Percentiles rank a stretch among this genome's conserved stretches.
Conservation (phyloP, 2,113 vertebrate species). For the Anolis sagrei region DNA sequence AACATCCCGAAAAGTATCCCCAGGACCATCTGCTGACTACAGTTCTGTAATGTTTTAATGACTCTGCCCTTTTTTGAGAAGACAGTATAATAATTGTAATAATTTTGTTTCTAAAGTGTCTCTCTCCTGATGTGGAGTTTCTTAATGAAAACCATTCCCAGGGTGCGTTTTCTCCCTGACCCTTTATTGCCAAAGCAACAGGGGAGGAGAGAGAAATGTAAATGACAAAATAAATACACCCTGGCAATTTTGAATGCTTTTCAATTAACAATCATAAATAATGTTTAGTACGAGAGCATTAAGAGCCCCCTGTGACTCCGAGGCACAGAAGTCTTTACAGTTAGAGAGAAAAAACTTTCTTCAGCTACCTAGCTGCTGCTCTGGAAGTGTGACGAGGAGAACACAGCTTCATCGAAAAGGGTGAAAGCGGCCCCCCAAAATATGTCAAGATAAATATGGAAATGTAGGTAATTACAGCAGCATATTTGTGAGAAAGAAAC, state of each 20-base stretch:
- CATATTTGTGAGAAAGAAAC: too few species aligned
- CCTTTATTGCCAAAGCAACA: conserved; percentile 39
- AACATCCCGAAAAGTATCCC: conserved; percentile 54
- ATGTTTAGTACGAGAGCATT: conserved; percentile 51
- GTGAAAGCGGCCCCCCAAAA: too few species aligned
- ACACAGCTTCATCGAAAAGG: too few species aligned
- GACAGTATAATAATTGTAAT: conserved; percentile 28
- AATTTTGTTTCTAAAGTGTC: conserved; percentile 46
- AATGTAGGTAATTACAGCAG: too few species aligned
- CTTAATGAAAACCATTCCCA: conserved; percentile 56
- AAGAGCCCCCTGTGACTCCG: conserved; percentile 20
- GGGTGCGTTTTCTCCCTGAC: neutral
- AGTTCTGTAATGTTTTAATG: conserved; percentile 53
- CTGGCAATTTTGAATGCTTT: conserved; percentile 47
- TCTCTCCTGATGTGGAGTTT: conserved; percentile 38
- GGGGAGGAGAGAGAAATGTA: conserved; percentile 38
- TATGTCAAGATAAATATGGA: too few species aligned
- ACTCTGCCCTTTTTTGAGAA: conserved; percentile 46
- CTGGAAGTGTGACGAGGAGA: neutral
- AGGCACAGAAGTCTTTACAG: neutral
- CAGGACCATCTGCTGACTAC: conserved; percentile 50
- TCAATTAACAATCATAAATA: conserved; percentile 53
- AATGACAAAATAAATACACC: conserved; percentile 56
- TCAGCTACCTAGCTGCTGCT: neutral
- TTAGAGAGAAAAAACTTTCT: conserved; percentile 7